Base-by-base conservation (phyloP, 1,140 invertebrate genomes). In the Drosophila guanche region DNA sequence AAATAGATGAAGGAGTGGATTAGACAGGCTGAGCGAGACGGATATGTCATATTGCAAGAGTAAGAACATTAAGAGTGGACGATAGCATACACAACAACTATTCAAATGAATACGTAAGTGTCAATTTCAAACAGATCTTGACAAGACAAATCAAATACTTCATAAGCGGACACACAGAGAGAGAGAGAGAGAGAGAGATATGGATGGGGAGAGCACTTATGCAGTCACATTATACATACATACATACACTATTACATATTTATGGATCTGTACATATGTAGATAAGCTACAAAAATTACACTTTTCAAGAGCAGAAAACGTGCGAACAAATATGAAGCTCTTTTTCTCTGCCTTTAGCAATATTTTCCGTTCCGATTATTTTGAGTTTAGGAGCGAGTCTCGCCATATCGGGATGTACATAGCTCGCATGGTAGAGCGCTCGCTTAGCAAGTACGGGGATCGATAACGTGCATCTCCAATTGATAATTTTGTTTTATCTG, bases 341-440 rank as follows among this genome's bases (percentile, higher is more conserved):
- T 43, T 20, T 8, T 4, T 25, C 1, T 40, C 41, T 22, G 7
- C 41, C 33, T 41, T 25, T 45, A 0, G 7, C 60, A 27, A 50
- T 48, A 48, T 56, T 55, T 72, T 60, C 20, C 20, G 25, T 33
- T 73, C 10, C 8, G 41, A 57, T 63, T 33, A 14, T 0, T 27
- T 52, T 56, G 8, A 3, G 25, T 52, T 71, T 14, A 27, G 37
- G 37, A 12, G 33, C 20, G 14, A 2, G 14, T 10, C 1, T 41
- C n/a, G 2, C 12, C 16, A 65, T 40, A 40, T 47, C 90, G 85
- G 83, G 86, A 90, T 90, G 94, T 95, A 20, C 16, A 20, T 20
- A 95, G 94, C 95, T 95, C 95, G 95, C 94, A 95, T 95, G 94
- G 95, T 95, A 95, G 95, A 95, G 95, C 95, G 94, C 95, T 95